Percentiles rank a stretch among this genome's conserved stretches.
These are phyloP conservation scores for Drosophila setifemur DNA, from an alignment of 1,140 invertebrate species.

Conservation along the genomic window DNA sequence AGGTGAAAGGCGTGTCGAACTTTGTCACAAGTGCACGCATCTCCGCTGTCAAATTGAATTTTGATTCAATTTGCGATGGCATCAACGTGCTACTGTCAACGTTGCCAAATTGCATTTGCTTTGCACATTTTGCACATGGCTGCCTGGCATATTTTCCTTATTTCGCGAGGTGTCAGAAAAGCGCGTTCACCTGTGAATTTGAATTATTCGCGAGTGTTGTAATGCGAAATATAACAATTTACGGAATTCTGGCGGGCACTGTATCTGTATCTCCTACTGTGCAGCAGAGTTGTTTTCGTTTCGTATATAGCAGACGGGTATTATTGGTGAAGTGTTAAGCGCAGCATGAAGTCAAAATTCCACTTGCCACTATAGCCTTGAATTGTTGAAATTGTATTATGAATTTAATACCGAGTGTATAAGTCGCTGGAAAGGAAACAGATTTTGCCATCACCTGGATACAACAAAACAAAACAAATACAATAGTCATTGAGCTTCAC, in stretches of 20 bases:
- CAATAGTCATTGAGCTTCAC: not conserved
- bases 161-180: constrained; percentile 38
- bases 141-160: constrained; percentile 37
- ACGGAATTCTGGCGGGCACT: not conserved
- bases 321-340: too few species aligned
- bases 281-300: too few species aligned
- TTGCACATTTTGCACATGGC: constrained; percentile 57
- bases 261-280: too few species aligned
- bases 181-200: constrained; percentile 30
- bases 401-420: too few species aligned
- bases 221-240: constrained; percentile 1
- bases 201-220: constrained; percentile 17
- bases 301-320: too few species aligned
- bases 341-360: too few species aligned
- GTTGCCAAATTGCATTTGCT: constrained; percentile 68
- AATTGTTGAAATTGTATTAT: too few species aligned
- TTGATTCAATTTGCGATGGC: constrained; percentile 38
- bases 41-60: constrained; percentile 36
- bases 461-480: too few species aligned
- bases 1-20: too few species aligned
- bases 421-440: too few species aligned
- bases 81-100: constrained; percentile 20
- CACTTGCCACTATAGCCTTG: not conserved
- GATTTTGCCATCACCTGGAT: too few species aligned
- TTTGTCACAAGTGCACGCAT: constrained; percentile 6